These are phyloP conservation scores for Eumerus sabulonum DNA, from an alignment of 2,888 invertebrate species.

Conservation along the genomic window DNA sequence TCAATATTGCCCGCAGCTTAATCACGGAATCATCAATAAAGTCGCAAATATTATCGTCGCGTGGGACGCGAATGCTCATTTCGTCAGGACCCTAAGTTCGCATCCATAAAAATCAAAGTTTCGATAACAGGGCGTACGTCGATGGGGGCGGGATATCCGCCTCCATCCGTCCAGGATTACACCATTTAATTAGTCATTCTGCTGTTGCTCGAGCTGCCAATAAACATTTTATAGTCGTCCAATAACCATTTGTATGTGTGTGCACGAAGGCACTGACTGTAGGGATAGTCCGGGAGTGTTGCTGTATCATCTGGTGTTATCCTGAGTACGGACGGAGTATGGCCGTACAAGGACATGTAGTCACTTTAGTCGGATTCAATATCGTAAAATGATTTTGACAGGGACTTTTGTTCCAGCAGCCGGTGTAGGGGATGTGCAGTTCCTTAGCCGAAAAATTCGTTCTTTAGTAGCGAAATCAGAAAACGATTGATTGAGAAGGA, in stretches of 20 bases:
- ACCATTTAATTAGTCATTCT: conserved; percentile 69
- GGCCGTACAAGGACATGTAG: conserved; percentile 29
- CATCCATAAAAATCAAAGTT: conserved; percentile 63
- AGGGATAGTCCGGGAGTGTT: not conserved
- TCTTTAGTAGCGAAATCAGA: conserved; percentile 50
- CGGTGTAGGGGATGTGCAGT: conserved; percentile 4
- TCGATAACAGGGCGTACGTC: conserved; percentile 43
- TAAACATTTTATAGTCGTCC: conserved; percentile 68
- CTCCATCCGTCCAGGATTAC: conserved; percentile 49
- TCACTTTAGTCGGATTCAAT: conserved; percentile 41
- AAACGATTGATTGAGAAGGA: conserved; percentile 63
- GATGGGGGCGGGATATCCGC: not conserved
- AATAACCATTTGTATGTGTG: conserved; percentile 65
- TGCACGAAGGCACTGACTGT: too few species aligned
- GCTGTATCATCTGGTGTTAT: conserved; percentile 27
- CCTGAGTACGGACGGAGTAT: conserved; percentile 9
- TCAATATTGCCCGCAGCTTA: conserved; percentile 57
- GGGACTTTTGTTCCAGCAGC: conserved; percentile 53
- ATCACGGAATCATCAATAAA: conserved; percentile 59
- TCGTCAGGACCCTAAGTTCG: conserved; percentile 6
- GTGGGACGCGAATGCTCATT: conserved; percentile 10
- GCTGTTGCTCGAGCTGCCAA: conserved; percentile 67
- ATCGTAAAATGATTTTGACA: conserved; percentile 65
- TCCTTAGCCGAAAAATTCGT: conserved; percentile 20
- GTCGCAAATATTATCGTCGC: conserved; percentile 51